Percentiles rank a stretch among this genome's conserved stretches.
Evolutionary conservation across 2,888 invertebrate species (phyloP).

Genomic region (Heliconius cydno): DNA sequence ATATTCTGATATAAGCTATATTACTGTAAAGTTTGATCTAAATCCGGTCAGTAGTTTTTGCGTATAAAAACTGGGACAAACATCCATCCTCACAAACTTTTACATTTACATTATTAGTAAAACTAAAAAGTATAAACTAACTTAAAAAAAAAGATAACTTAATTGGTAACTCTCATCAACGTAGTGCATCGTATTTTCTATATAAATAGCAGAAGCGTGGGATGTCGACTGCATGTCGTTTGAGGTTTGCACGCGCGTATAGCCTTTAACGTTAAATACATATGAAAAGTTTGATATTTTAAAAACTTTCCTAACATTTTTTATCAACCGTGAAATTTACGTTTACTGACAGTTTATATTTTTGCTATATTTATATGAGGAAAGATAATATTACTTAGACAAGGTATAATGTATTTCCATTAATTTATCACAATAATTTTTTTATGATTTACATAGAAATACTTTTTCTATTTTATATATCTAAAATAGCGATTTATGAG

Average conservation of each 20-base stretch:
- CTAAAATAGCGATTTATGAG: neutral
- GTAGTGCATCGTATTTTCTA: neutral
- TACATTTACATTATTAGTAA: too few relatives aligned
- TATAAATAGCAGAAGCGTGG: constrained; percentile 23
- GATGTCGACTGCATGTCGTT: constrained; percentile 12
- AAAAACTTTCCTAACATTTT: constrained; percentile 1
- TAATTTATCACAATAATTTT: neutral
- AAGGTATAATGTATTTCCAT: neutral
- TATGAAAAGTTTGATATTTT: neutral
- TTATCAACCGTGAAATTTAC: neutral
- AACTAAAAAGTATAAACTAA: too few relatives aligned
- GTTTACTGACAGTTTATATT: neutral
- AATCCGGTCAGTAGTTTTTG: too few relatives aligned
- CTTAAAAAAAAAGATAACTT: neutral
- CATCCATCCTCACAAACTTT: too few relatives aligned
- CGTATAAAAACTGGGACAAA: too few relatives aligned
- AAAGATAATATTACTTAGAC: neutral
- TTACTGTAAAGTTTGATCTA: too few relatives aligned
- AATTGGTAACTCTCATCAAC: neutral
- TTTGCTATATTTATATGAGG: neutral
- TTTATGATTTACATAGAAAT: too few relatives aligned
- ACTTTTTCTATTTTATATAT: too few relatives aligned
- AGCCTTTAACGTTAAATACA: constrained; percentile 2
- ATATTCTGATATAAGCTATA: too few relatives aligned
- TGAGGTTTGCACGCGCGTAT: constrained; percentile 5